phyloP scores from a whole-genome alignment of 2,888 invertebrate genomes.

The Eristalis intricaria region DNA sequence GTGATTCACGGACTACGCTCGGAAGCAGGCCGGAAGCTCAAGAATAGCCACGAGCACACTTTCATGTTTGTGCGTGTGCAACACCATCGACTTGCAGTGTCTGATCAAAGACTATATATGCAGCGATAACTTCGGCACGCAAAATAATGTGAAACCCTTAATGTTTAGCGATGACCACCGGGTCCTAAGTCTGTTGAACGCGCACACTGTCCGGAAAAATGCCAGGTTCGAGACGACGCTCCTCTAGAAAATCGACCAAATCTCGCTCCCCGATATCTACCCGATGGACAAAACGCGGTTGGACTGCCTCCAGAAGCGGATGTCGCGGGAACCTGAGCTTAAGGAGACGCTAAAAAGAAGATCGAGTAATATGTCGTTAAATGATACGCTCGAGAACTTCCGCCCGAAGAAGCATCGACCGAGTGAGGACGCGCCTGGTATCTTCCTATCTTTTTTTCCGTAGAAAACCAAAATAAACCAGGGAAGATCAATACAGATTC shows the following conservation, averaged over 20 bases:
- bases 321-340: no score
- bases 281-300: neutral
- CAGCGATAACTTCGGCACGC: neutral
- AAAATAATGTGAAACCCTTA: neutral
- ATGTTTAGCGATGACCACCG: neutral
- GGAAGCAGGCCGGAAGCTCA: neutral
- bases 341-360: no score
- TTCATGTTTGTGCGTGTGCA: neutral
- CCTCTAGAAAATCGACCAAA: neutral
- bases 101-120: neutral
- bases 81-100: neutral
- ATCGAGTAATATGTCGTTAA: no score
- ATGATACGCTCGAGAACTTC: no score
- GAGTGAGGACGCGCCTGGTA: no score
- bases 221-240: neutral
- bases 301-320: neutral
- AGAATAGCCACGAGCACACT: neutral
- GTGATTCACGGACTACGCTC: neutral
- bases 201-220: neutral
- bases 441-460: no score
- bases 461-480: no score
- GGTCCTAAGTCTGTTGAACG: neutral
- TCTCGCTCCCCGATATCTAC: no score
- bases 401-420: no score
- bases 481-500: no score